Percentiles rank a stretch among this genome's conserved stretches.
These are phyloP conservation scores for Conus ventricosus DNA, from an alignment of 1,140 invertebrate genomes.

Conservation along the genomic window DNA sequence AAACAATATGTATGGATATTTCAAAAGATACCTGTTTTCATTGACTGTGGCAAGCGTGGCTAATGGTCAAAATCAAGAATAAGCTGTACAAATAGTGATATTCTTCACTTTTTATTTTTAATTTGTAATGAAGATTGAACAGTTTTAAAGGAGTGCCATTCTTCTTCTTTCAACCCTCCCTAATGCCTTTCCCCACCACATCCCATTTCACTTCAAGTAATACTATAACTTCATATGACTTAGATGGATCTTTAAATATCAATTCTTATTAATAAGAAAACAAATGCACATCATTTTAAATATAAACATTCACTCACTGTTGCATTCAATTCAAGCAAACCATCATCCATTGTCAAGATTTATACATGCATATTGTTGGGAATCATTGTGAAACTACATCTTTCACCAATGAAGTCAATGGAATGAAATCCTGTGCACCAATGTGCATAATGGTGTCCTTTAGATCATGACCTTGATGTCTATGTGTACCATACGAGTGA, in stretches of 20 bases:
- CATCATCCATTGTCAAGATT: not conserved
- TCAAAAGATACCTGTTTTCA: not conserved
- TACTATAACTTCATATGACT: not conserved
- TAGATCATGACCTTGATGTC: not conserved
- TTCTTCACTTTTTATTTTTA: not conserved
- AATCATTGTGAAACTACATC: not conserved
- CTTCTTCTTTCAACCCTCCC: too few species aligned
- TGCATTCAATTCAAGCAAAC: not conserved
- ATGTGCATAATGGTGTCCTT: not conserved
- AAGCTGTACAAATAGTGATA: not conserved
- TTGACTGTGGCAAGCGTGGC: constrained; percentile 8
- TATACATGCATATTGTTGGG: not conserved
- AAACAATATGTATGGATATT: too few species aligned
- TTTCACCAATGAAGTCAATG: constrained; percentile 3
- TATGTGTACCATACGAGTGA: not conserved
- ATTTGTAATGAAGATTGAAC: not conserved
- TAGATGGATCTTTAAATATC: not conserved
- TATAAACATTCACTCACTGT: not conserved
- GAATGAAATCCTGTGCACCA: constrained; percentile 1
- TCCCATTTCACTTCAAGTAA: too few species aligned
- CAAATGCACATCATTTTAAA: not conserved
- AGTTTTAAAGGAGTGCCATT: too few species aligned
- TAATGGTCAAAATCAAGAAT: not conserved
- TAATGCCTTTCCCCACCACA: too few species aligned
- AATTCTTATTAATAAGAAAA: not conserved